Evolutionary conservation across 2,888 invertebrate genomes (phyloP), one percentile per base, ranked within the genome.

Genomic region (Priapulus caudatus): DNA sequence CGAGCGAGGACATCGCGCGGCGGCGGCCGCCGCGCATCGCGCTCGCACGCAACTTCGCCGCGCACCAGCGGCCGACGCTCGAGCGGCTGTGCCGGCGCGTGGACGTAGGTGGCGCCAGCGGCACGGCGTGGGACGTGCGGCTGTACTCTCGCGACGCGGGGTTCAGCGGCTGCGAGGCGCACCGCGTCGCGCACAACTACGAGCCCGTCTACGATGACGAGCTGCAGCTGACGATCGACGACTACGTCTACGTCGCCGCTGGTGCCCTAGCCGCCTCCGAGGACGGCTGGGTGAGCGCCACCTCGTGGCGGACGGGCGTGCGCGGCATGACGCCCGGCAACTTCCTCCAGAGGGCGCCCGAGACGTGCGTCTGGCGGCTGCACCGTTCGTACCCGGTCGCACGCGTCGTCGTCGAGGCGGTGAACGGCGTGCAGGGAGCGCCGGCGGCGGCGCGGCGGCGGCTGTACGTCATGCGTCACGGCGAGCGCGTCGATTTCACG

Each of bases 401-500:
- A 10, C 10, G 33, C 10, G 33, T 33, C n/a, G 33, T 10, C 10
- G 33, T 33, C n/a, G 33, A 33, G n/a, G 33, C 10, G n/a, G n/a
- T 33, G 10, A n/a, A n/a, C 10, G n/a, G n/a, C n/a, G n/a, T n/a
- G n/a, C 10, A 10, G 10, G 33, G n/a, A 33, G 33, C 10, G n/a
- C 10, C n/a, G 10, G 33, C 33, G 10, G 33, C 33, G n/a, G 10
- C n/a, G n/a, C 33, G n/a, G 33, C 52, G 68, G 45, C 64, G 63
- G 64, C 69, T 84, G 54, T 79, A 79, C 63, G 79, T 88, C 33
- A 81, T 89, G 77, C 78, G 95, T 0, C 95, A 95, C 73, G 93
- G 91, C 1, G 95, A 95, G 73, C 77, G 95, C 19, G 83, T 93
- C 1, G 95, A 95, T 72, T 88, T 93, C 63, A 88, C 89, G 0